Evolutionary conservation across 1,140 invertebrate species (phyloP), one percentile per base, ranked within the genome.

Genomic region (Ips nitidus): DNA sequence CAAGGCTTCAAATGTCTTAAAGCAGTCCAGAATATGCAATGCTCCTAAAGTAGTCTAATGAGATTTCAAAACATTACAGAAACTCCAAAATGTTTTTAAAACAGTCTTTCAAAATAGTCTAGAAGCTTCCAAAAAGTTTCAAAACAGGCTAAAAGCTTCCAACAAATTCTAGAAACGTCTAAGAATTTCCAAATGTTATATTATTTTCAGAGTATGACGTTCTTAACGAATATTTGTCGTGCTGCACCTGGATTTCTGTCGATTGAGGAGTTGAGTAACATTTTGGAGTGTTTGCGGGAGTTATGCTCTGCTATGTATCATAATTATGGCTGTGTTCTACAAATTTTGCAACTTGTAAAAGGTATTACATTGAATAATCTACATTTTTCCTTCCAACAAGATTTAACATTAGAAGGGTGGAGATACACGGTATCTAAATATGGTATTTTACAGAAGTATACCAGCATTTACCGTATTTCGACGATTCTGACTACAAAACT

Each of bases 331-430:
- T 53, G 66, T 64, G 74, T 73, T 42, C 8, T 73, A 55, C 52
- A 75, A 38, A 71, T 80, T 57, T 56, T 80, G 38, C 3, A 71
- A 43, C 66, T 75, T 8, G 63, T 78, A 56, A 71, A 73, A 65
- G 70, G 76, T 77, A 70, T 58, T 2, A 56, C 53, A 37, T 39
- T n/a, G 37, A 56, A 56, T 56, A 59, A 41, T 40, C 2, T 37
- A 40, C 57, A 4, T 41, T 7, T 59, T 61, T 61, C 8, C 4
- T 58, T 58, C 1, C 0, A 58, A 8, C 22, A 58, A 40, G 5
- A 41, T 41, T 41, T n/a, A n/a, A n/a, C n/a, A n/a, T n/a, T n/a
- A n/a, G n/a, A n/a, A n/a, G n/a, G n/a, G n/a, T n/a, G n/a, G n/a
- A n/a, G n/a, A n/a, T n/a, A n/a, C n/a, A n/a, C n/a, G n/a, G n/a